Percentiles rank a stretch among this genome's conserved stretches.
These are phyloP conservation scores for Drosophila prolongata DNA, from an alignment of 2,888 invertebrate species.

Conservation along the genomic window DNA sequence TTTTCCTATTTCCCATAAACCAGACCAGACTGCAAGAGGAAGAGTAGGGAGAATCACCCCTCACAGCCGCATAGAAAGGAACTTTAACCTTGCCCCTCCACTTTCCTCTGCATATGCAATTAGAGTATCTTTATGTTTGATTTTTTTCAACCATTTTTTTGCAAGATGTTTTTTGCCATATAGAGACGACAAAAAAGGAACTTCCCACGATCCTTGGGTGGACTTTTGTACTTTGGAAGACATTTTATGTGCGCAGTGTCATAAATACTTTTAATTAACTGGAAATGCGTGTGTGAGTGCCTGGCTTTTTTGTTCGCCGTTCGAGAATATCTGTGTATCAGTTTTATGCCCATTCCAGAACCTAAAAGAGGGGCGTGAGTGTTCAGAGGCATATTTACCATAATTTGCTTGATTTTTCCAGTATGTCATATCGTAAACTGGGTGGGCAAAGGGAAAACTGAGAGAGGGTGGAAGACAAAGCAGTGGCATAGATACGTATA, in stretches of 20 bases:
- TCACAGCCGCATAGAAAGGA: conserved; percentile 29
- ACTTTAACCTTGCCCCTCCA: conserved; percentile 30
- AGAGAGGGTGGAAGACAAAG: conserved; percentile 16
- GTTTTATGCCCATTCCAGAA: conserved; percentile 14
- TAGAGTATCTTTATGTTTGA: conserved; percentile 42
- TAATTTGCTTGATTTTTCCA: conserved; percentile 69
- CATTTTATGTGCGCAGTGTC: conserved; percentile 49
- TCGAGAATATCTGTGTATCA: conserved; percentile 21
- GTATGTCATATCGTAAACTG: conserved; percentile 29
- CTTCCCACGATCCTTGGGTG: conserved; percentile 82
- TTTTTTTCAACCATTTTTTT: conserved; percentile 28
- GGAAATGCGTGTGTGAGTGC: conserved; percentile 46
- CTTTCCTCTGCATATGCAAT: conserved; percentile 49
- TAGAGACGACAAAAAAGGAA: conserved; percentile 52
- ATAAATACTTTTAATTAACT: conserved; percentile 54
- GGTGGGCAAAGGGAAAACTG: conserved; percentile 4
- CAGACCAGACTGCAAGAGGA: conserved; percentile 21
- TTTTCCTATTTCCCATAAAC: conserved; percentile 38
- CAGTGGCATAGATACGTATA: conserved; percentile 34
- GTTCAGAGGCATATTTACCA: conserved; percentile 60
- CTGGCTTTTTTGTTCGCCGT: conserved; percentile 3
- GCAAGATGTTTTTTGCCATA: conserved; percentile 12
- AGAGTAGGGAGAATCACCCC: conserved; percentile 22
- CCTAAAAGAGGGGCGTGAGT: conserved; percentile 60
- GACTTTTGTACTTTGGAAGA: conserved; percentile 71